Percentiles rank a stretch among this genome's conserved stretches.
These are phyloP conservation scores for Nerophis ophidion DNA, from an alignment of 2,113 vertebrate genomes.

Conservation along the genomic window DNA sequence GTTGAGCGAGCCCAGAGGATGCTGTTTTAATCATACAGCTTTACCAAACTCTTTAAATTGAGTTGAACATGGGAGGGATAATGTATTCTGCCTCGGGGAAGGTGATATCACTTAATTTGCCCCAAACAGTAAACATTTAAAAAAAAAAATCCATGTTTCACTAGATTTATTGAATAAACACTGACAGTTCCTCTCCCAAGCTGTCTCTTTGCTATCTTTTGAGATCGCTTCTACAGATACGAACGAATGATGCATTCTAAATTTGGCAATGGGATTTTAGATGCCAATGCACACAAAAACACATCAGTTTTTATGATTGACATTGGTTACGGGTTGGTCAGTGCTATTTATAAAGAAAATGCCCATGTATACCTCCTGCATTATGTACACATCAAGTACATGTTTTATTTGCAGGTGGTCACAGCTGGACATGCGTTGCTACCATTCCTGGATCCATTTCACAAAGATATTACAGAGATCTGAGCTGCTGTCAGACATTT, in stretches of 20 bases:
- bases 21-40: slow-evolving; percentile 66
- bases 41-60: slow-evolving; percentile 69
- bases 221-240: slow-evolving; percentile 2
- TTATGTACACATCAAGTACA: slow-evolving; percentile 44
- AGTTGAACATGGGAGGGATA: slow-evolving; percentile 63
- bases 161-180: slow-evolving; percentile 40
- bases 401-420: slow-evolving; percentile 54
- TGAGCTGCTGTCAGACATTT: slow-evolving; percentile 64
- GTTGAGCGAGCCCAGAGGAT: slow-evolving; percentile 61
- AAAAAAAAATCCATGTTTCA: slow-evolving; percentile 56
- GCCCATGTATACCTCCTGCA: slow-evolving; percentile 27
- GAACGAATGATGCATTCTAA: neutral
- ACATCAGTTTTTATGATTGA: slow-evolving; percentile 1
- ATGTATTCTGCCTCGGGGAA: slow-evolving; percentile 58
- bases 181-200: slow-evolving; percentile 8
- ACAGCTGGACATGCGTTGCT: slow-evolving; percentile 60
- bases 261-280: neutral
- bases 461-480: slow-evolving; percentile 67
- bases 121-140: slow-evolving; percentile 61
- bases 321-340: neutral
- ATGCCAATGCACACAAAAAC: neutral
- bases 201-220: slow-evolving; percentile 3
- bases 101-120: slow-evolving; percentile 62
- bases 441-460: slow-evolving; percentile 62
- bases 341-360: slow-evolving; percentile 6